Conservation (phyloP, 2,888 invertebrate genomes). For the Ormyrus pomaceus region DNA sequence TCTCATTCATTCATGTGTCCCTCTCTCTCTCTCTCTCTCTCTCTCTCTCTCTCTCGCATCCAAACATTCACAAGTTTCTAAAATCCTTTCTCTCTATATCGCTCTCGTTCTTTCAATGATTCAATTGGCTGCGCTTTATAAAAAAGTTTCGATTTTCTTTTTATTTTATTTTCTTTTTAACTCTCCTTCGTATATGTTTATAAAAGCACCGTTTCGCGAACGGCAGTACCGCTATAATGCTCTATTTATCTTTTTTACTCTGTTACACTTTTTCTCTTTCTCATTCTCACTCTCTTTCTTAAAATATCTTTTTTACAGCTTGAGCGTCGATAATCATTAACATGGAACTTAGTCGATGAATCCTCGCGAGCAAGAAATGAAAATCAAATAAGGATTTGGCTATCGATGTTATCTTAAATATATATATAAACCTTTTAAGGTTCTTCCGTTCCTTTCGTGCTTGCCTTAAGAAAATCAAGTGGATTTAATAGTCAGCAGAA, state of each 20-base stretch:
- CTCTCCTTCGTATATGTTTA: conserved; percentile 54
- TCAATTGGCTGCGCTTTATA: conserved; percentile 62
- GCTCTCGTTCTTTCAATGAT: conserved; percentile 50
- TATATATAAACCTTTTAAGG: not conserved
- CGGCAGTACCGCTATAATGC: conserved; percentile 47
- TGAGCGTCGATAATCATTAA: conserved; percentile 51
- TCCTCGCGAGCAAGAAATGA: conserved; percentile 10
- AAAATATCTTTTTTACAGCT: conserved; percentile 56
- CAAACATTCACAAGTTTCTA: not conserved
- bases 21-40: conserved; percentile 43
- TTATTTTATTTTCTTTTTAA: conserved; percentile 47
- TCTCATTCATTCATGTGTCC: conserved; percentile 27
- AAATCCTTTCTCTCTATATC: conserved; percentile 48
- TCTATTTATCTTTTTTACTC: conserved; percentile 23
- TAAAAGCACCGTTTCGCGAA: conserved; percentile 54
- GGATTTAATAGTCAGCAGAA: conserved; percentile 18
- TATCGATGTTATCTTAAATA: conserved; percentile 6
- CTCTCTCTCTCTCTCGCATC: conserved; percentile 47
- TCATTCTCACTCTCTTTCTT: conserved; percentile 29
- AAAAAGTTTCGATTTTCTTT: conserved; percentile 49
- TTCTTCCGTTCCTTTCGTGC: conserved; percentile 12
- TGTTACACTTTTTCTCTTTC: conserved; percentile 3
- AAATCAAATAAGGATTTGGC: conserved; percentile 9
- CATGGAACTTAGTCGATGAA: conserved; percentile 47
- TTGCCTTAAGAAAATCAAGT: conserved; percentile 41